Conservation (phyloP, 2,113 vertebrate genomes). For the Noctilio leporinus region DNA sequence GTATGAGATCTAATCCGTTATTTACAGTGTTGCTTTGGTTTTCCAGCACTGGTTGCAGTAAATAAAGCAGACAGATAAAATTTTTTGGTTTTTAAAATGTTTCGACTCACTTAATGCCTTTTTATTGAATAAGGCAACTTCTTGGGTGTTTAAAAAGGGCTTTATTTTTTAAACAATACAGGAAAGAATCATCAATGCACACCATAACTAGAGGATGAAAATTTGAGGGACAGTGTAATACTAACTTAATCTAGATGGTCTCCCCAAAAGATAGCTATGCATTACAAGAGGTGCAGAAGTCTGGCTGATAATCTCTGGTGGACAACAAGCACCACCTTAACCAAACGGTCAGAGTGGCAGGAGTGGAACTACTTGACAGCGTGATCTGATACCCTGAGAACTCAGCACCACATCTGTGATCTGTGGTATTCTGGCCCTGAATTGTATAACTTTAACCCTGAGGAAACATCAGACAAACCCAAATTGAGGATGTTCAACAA, state of each 20-base stretch:
- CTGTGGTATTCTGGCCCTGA: background rate
- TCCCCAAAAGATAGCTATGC: background rate
- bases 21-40: background rate
- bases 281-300: background rate
- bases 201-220: background rate
- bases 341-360: background rate
- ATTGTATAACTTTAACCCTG: background rate
- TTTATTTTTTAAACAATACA: too few relatives aligned
- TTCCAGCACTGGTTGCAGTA: background rate
- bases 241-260: background rate
- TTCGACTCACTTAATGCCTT: background rate
- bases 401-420: background rate
- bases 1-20: slow-evolving; percentile 23
- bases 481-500: background rate
- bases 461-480: background rate
- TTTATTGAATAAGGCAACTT: slow-evolving; percentile 23
- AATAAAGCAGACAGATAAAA: slow-evolving; percentile 1
- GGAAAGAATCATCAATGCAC: background rate
- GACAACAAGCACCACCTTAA: background rate
- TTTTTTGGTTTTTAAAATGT: slow-evolving; percentile 25
- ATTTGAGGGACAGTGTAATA: background rate
- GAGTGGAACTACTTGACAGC: background rate
- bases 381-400: background rate
- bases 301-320: background rate
- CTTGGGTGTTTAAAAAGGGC: background rate